Evolutionary conservation across 1,140 invertebrate species (phyloP).

Genomic region (Philopotamus ludificatus): DNA sequence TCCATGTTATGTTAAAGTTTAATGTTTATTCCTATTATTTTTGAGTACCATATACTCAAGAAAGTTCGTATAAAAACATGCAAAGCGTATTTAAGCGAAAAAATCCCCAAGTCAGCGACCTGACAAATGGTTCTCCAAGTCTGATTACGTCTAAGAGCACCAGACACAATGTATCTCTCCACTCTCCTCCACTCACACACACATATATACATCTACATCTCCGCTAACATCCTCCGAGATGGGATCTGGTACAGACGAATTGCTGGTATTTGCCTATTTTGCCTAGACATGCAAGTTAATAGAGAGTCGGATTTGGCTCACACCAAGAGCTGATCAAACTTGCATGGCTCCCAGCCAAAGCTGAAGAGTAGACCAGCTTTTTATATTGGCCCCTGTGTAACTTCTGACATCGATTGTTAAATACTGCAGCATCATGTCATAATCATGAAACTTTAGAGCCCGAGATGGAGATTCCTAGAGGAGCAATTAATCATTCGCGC

Average conservation of each 20-base stretch:
- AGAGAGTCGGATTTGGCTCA: constrained; percentile 5
- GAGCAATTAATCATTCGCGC: constrained; percentile 5
- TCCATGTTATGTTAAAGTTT: no score
- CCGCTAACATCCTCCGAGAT: neutral
- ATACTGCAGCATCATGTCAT: constrained; percentile 13
- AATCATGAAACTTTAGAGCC: constrained; percentile 11
- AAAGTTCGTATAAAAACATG: no score
- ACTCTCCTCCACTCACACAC: no score
- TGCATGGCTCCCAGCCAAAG: constrained; percentile 16
- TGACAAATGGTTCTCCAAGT: no score
- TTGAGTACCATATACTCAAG: no score
- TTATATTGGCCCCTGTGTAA: neutral
- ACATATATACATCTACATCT: no score
- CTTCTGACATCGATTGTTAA: constrained; percentile 17
- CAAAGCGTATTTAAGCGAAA: no score
- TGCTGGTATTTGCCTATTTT: neutral
- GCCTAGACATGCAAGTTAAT: neutral
- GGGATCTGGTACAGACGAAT: neutral
- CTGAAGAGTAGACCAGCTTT: constrained; percentile 1
- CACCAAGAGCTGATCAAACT: constrained; percentile 2
- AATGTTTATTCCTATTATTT: no score
- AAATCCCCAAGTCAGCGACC: no score
- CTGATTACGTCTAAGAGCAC: no score
- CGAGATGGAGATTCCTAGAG: neutral
- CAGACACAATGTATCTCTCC: no score